phyloP scores from a whole-genome alignment of 2,888 invertebrate species.

The Lycia hirtaria region DNA sequence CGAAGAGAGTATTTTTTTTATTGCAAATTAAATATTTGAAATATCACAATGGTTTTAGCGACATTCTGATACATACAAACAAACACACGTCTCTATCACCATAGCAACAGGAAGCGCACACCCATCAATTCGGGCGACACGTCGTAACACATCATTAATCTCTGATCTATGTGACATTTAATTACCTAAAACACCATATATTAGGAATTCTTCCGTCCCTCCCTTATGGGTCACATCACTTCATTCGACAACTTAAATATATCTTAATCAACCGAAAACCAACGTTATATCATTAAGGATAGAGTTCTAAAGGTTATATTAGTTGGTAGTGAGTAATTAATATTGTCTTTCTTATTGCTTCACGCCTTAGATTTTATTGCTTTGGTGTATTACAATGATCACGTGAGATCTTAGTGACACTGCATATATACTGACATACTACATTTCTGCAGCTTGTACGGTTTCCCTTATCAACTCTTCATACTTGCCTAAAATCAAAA shows the following conservation, averaged over 20 bases:
- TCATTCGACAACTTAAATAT: conserved; percentile 46
- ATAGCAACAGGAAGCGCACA: conserved; percentile 45
- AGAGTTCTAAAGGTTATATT: conserved; percentile 38
- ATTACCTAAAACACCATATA: conserved; percentile 85
- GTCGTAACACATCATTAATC: conserved; percentile 84
- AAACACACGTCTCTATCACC: conserved; percentile 19
- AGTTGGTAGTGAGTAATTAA: conserved; percentile 66
- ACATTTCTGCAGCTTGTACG: too few relatives aligned
- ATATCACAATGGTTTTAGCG: too few relatives aligned
- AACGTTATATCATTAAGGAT: conserved; percentile 40
- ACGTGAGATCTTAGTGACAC: conserved; percentile 27
- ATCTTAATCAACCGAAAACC: conserved; percentile 22
- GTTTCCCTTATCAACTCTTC: too few relatives aligned
- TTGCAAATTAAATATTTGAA: too few relatives aligned
- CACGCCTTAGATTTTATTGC: conserved; percentile 84
- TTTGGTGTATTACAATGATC: conserved; percentile 45
- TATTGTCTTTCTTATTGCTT: conserved; percentile 82
- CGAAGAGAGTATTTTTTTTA: too few relatives aligned
- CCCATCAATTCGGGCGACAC: conserved; percentile 57
- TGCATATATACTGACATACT: background rate
- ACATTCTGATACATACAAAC: conserved; percentile 2
- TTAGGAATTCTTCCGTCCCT: conserved; percentile 79
- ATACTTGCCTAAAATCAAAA: too few relatives aligned
- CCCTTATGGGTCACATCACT: conserved; percentile 59
- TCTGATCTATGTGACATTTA: conserved; percentile 85